Evolutionary conservation across 2,113 vertebrate species (phyloP).

Genomic region (Apus apus): DNA sequence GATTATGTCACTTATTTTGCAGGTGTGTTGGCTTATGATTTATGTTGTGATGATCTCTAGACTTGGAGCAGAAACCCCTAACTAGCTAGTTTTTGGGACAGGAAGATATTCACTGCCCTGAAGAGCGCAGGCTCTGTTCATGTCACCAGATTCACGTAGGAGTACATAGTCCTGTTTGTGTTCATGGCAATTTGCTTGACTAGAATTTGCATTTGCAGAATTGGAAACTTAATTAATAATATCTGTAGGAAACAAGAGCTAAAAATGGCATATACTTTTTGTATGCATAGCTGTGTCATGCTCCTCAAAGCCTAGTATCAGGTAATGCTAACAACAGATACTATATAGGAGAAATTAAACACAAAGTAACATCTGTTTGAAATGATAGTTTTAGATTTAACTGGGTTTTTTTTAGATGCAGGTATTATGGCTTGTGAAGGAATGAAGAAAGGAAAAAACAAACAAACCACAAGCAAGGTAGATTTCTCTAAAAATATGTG

Average conservation of each 20-base stretch:
- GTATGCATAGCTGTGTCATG: neutral
- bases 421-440: neutral
- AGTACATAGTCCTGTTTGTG: neutral
- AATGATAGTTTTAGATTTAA: neutral
- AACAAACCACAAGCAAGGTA: neutral
- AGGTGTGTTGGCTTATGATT: constrained; percentile 48
- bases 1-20: constrained; percentile 43
- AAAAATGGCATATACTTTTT: neutral
- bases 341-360: neutral
- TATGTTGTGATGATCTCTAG: constrained; percentile 38
- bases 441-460: neutral
- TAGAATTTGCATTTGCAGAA: neutral
- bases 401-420: neutral
- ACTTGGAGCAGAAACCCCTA: constrained; percentile 6
- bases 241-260: neutral
- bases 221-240: neutral
- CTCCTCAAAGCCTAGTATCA: neutral
- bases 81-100: neutral
- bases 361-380: neutral
- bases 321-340: neutral
- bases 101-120: neutral
- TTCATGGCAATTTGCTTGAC: neutral
- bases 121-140: neutral
- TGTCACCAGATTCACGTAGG: neutral
- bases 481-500: neutral